Evolutionary conservation across 1,140 invertebrate species (phyloP).

Genomic region (Trachelipus rathkii): DNA sequence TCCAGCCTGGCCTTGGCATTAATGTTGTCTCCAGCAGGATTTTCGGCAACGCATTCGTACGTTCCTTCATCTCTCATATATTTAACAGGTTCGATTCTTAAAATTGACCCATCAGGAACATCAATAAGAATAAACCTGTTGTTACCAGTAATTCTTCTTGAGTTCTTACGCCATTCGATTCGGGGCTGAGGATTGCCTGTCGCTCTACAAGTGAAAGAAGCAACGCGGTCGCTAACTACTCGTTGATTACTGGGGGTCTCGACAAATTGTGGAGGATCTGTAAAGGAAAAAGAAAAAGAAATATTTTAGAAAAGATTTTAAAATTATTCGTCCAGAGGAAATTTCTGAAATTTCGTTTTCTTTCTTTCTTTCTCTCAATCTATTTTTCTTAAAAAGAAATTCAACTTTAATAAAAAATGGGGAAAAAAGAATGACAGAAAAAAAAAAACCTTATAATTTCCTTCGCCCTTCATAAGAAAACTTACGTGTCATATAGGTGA

Average conservation of each 20-base stretch:
- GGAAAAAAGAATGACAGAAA: too few species aligned
- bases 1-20: slow-evolving; percentile 74
- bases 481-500: slow-evolving; percentile 33
- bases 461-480: background rate
- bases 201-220: slow-evolving; percentile 91
- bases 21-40: slow-evolving; percentile 90
- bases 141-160: slow-evolving; percentile 62
- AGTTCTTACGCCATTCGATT: slow-evolving; percentile 87
- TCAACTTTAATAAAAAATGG: too few species aligned
- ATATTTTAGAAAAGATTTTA: too few species aligned
- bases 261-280: slow-evolving; percentile 88
- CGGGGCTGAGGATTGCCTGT: slow-evolving; percentile 80
- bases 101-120: slow-evolving; percentile 67
- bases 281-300: slow-evolving; percentile 50
- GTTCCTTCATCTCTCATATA: slow-evolving; percentile 74
- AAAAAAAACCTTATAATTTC: too few species aligned
- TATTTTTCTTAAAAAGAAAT: too few species aligned
- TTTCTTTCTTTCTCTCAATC: too few species aligned
- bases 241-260: slow-evolving; percentile 77
- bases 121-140: slow-evolving; percentile 44
- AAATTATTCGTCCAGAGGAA: too few species aligned
- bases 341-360: too few species aligned
- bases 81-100: slow-evolving; percentile 87
- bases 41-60: slow-evolving; percentile 95
- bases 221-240: slow-evolving; percentile 82